Conservation (phyloP, 2,888 invertebrate species). For the Pediacus dermestoides region DNA sequence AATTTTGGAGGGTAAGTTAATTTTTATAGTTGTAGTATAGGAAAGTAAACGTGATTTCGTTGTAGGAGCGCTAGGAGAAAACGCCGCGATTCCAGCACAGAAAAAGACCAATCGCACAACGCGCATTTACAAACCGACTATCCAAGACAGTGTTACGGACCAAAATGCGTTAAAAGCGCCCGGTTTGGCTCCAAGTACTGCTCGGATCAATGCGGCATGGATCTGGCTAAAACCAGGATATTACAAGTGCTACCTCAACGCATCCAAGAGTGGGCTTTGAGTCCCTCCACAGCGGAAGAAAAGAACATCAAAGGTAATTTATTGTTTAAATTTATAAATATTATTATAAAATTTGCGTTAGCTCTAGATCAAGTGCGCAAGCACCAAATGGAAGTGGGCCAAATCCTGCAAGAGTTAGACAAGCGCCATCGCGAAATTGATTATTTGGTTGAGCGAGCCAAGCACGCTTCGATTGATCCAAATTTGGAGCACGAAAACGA, state of each 20-base stretch:
- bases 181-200: conserved; percentile 86
- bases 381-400: conserved; percentile 74
- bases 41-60: conserved; percentile 34
- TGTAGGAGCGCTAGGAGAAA: conserved; percentile 43
- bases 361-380: conserved; percentile 60
- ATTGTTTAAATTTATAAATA: conserved; percentile 6
- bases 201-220: conserved; percentile 85
- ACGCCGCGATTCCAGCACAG: conserved; percentile 44
- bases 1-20: conserved; percentile 44
- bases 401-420: conserved; percentile 76
- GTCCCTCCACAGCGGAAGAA: conserved; percentile 82
- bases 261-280: conserved; percentile 90
- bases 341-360: conserved; percentile 19
- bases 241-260: conserved; percentile 67
- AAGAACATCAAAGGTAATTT: conserved; percentile 54
- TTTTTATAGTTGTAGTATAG: conserved; percentile 1
- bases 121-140: conserved; percentile 57
- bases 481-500: conserved; percentile 64
- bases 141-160: conserved; percentile 87
- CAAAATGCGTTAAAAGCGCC: conserved; percentile 77
- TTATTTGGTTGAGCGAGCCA: conserved; percentile 73
- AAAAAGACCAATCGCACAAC: conserved; percentile 51
- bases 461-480: conserved; percentile 65
- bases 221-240: conserved; percentile 80
- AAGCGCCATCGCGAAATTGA: conserved; percentile 75